Percentiles rank a stretch among this genome's conserved stretches.
Conservation (phyloP, 53 echinoderm and acorn worm species). For the Astropecten irregularis region DNA sequence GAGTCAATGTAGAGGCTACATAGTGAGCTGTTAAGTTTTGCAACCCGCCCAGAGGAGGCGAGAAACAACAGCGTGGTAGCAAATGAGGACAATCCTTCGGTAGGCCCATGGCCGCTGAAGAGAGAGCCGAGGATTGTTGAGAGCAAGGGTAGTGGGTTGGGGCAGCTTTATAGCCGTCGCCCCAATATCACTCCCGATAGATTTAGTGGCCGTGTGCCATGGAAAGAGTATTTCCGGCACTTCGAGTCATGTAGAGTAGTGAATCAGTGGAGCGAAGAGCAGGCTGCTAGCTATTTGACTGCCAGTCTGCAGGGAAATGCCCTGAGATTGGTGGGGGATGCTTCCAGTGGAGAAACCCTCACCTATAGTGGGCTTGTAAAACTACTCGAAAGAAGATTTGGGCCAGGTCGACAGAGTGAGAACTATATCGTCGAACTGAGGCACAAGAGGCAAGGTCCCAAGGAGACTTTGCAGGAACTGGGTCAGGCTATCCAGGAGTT, state of each 20-base stretch:
- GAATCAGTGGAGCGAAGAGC: conserved; percentile 3
- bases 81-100: neutral
- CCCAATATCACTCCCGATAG: neutral
- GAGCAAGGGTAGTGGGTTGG: neutral
- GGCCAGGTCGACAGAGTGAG: neutral
- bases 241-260: neutral
- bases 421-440: neutral
- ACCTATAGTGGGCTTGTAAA: neutral
- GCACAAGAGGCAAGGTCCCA: neutral
- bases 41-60: neutral
- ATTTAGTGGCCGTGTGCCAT: neutral
- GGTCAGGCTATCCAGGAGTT: conserved; percentile 13
- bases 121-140: neutral
- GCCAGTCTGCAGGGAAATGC: conserved; percentile 5
- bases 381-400: neutral
- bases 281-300: neutral
- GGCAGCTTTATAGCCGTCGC: neutral
- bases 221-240: neutral
- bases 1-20: neutral
- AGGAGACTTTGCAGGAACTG: neutral
- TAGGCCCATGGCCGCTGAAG: neutral
- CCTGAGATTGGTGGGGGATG: neutral
- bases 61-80: neutral
- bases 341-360: neutral
- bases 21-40: neutral